phyloP scores from a whole-genome alignment of 1,140 invertebrate species.

The Drosophila arawakana region DNA sequence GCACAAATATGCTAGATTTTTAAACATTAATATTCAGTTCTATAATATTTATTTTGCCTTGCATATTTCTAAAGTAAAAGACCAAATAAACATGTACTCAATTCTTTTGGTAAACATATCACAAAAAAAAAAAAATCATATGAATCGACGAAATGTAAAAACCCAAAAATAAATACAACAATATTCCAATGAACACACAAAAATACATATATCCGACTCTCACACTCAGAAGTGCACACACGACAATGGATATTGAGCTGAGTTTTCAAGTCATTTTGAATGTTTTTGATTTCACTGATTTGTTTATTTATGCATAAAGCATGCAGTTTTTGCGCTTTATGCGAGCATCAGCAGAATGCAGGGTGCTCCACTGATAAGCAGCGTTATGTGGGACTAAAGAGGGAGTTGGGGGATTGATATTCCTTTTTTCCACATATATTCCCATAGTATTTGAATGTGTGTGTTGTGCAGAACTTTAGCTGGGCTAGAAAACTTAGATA shows the following conservation, averaged over 20 bases:
- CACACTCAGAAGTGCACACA: slow-evolving; percentile 20
- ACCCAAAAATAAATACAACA: slow-evolving; percentile 45
- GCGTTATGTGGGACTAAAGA: background rate
- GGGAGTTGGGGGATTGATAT: background rate
- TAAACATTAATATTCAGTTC: background rate
- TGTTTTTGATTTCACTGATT: slow-evolving; percentile 83
- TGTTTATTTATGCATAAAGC: slow-evolving; percentile 83
- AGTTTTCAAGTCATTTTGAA: slow-evolving; percentile 78
- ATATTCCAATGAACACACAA: slow-evolving; percentile 16
- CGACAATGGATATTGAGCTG: slow-evolving; percentile 69
- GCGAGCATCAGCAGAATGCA: slow-evolving; percentile 67
- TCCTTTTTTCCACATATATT: slow-evolving; percentile 3
- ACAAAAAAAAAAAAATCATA: slow-evolving; percentile 17
- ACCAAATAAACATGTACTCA: slow-evolving; percentile 35
- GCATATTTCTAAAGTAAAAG: slow-evolving; percentile 13
- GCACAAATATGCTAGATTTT: background rate
- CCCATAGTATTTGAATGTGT: background rate
- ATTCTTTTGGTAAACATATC: slow-evolving; percentile 14
- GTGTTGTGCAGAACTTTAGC: slow-evolving; percentile 36
- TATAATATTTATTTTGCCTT: background rate
- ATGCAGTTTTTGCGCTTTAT: slow-evolving; percentile 76
- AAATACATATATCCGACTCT: slow-evolving; percentile 10
- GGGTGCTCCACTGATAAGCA: slow-evolving; percentile 20
- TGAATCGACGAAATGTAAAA: slow-evolving; percentile 20
- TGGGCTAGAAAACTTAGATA: slow-evolving; percentile 73